These are phyloP conservation scores for Zoanthus sociatus DNA, from an alignment of 92 coral and sea anemone genomes.

Conservation along the genomic window DNA sequence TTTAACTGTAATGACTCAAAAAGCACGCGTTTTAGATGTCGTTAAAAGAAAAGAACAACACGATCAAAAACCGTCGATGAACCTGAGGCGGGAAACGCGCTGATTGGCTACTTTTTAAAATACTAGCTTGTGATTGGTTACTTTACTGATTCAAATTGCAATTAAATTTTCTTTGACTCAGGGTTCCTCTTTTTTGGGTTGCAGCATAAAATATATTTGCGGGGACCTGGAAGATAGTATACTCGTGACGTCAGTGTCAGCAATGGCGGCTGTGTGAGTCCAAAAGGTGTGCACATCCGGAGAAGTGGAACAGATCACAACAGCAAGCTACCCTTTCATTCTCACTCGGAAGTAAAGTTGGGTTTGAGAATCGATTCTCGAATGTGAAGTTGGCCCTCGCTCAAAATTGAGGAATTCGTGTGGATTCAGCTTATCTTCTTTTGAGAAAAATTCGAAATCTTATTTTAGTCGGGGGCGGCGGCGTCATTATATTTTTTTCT, in stretches of 20 bases:
- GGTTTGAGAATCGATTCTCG: background rate
- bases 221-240: slow-evolving; percentile 15
- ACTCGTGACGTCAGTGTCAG: slow-evolving; percentile 36
- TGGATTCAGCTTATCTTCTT: background rate
- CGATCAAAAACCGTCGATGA: slow-evolving; percentile 32
- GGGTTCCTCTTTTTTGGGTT: background rate
- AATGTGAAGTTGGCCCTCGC: slow-evolving; percentile 15
- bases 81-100: slow-evolving; percentile 35
- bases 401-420: slow-evolving; percentile 4
- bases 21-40: slow-evolving; percentile 33
- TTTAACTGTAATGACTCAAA: background rate
- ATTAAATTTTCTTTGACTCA: background rate
- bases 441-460: slow-evolving; percentile 8
- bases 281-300: slow-evolving; percentile 57
- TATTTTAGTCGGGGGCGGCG: slow-evolving; percentile 27
- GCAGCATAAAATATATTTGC: background rate
- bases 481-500: slow-evolving; percentile 18
- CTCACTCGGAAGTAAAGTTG: slow-evolving; percentile 34
- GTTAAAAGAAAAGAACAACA: slow-evolving; percentile 17
- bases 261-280: slow-evolving; percentile 48
- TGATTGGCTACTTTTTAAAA: slow-evolving; percentile 11
- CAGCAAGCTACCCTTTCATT: slow-evolving; percentile 14
- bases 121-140: slow-evolving; percentile 23
- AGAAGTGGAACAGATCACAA: slow-evolving; percentile 28
- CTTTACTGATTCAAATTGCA: background rate